Evolutionary conservation across 2,113 vertebrate genomes (phyloP).

Genomic region (Sylvia atricapilla): DNA sequence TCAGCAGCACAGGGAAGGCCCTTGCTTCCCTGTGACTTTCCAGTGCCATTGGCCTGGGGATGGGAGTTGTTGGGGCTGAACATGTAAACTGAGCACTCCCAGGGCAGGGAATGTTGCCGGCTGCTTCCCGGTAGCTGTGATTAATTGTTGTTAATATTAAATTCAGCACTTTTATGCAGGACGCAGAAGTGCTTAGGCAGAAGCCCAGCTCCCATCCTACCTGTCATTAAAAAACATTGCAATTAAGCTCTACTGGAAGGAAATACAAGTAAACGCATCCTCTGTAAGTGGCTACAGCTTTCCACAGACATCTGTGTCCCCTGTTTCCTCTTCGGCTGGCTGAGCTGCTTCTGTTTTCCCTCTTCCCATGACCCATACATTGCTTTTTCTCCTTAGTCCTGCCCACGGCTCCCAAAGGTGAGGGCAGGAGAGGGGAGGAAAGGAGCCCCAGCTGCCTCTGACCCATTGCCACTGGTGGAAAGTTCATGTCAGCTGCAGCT

Average conservation of each 20-base stretch:
- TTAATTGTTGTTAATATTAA: constrained; percentile 14
- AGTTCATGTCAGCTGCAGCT: not conserved
- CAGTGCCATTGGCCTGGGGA: not conserved
- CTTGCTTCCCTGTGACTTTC: not conserved
- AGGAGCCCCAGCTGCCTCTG: not conserved
- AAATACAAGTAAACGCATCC: not conserved
- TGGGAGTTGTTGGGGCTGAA: not conserved
- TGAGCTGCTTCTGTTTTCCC: not conserved
- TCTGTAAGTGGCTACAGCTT: constrained; percentile 19
- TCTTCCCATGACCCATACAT: not conserved
- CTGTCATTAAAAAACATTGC: not conserved
- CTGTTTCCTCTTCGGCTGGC: not conserved
- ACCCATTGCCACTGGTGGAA: not conserved
- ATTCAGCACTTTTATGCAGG: not conserved
- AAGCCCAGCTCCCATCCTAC: not conserved
- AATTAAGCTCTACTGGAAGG: constrained; percentile 21
- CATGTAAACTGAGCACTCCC: accelerated
- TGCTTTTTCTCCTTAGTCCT: constrained; percentile 2
- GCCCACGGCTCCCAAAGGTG: accelerated
- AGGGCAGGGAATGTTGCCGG: accelerated
- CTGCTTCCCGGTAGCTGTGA: not conserved
- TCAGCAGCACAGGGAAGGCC: not conserved
- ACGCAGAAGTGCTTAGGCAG: not conserved
- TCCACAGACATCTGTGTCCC: not conserved
- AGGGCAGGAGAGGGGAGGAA: not conserved